Percentiles rank a stretch among this genome's conserved stretches.
phyloP scores from a whole-genome alignment of 2,113 vertebrate genomes.

The Nannospalax galili region DNA sequence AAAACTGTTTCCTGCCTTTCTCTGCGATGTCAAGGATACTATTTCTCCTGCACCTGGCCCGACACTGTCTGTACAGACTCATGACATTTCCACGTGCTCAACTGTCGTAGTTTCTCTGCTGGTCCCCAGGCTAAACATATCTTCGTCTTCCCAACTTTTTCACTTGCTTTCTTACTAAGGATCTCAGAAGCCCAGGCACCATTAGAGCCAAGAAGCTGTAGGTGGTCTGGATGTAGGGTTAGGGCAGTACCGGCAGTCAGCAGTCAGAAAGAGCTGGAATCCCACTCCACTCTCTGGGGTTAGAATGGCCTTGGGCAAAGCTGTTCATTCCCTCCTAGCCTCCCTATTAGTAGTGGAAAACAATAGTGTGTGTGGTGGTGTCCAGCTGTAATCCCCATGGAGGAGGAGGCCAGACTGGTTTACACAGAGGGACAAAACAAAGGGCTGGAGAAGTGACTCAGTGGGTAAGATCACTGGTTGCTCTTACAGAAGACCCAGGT shows the following conservation, averaged over 20 bases:
- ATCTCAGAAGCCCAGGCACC: not conserved
- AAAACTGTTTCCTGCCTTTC: not conserved
- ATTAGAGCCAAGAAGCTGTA: not conserved
- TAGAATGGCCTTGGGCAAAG: not conserved
- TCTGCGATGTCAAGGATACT: not conserved
- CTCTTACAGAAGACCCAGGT: too few relatives aligned
- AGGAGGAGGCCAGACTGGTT: not conserved
- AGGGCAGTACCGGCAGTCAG: fast-evolving
- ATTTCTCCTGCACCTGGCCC: not conserved
- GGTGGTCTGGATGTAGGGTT: not conserved
- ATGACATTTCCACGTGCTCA: not conserved
- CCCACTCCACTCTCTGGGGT: not conserved
- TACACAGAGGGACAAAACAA: not conserved
- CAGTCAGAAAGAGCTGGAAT: not conserved
- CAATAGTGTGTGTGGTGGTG: not conserved
- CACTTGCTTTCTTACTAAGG: not conserved
- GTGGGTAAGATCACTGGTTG: too few relatives aligned
- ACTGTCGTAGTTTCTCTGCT: not conserved
- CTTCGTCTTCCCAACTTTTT: not conserved
- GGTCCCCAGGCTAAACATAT: not conserved
- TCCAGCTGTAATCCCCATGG: not conserved
- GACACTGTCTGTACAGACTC: not conserved
- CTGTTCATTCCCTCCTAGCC: too few relatives aligned
- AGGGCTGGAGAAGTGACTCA: too few relatives aligned
- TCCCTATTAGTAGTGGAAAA: not conserved